Base-by-base conservation (phyloP, 2,113 vertebrate species). In the Microcebus murinus region DNA sequence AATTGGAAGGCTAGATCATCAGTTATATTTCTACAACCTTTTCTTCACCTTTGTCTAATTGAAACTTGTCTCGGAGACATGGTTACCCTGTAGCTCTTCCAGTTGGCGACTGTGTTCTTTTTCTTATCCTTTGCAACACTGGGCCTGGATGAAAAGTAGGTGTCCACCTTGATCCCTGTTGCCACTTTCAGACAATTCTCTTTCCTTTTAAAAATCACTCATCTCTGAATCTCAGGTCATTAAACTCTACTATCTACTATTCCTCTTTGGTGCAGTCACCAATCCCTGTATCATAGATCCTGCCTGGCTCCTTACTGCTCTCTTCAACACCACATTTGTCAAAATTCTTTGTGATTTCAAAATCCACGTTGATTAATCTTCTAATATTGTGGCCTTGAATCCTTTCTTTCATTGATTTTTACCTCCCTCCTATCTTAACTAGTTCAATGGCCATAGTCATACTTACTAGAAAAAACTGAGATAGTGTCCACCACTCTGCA, bases 261-360 rank as follows among this genome's bases (percentile, higher is more conserved):
- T 23, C 3, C 8, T 79, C 13, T 29, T 39, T 36, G 39, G 23
- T 67, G 67, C 6, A 96, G 76, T 73, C 50, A 68, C 39, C 18
- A n/a, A 67, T 55, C 34, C 42, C 50, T 68, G 77, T 36, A 42
- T 84, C 85, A 80, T 1, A 83, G 21, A 29, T 73, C 39, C 55
- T 74, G 61, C 39, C 36, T 74, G 74, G 48, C 4, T 68, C 27
- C 84, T 45, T 82, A 48, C 29, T 85, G n/a, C n/a, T 91, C 57
- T 80, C 14, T 83, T 21, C 31, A 88, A 55, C 6, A 87, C 61
- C 3, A 84, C 0, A 13, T 48, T 39, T 88, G 34, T 76, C 76
- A 91, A 76, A 93, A 88, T 74, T 91, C 65, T 82, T 48, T 79
- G 13, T 87, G 36, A 90, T 73, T 83, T 71, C 52, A 92, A 82